These are phyloP conservation scores for Eupeodes corollae DNA, from an alignment of 1,140 invertebrate species.

Conservation along the genomic window DNA sequence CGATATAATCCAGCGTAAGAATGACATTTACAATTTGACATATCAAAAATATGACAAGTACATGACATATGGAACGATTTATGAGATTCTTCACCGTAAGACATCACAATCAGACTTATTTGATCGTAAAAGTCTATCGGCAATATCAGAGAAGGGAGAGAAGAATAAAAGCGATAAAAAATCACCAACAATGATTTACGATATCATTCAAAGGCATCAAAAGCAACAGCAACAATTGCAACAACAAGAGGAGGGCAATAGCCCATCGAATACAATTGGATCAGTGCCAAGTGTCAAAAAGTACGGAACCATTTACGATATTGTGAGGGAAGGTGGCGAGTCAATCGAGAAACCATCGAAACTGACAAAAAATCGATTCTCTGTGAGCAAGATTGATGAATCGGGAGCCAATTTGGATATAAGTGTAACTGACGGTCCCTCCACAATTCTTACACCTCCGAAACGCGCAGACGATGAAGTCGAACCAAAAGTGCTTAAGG, in stretches of 20 bases:
- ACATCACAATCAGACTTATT: conserved; percentile 15
- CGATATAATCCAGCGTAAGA: conserved; percentile 35
- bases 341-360: conserved; percentile 4
- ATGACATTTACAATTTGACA: conserved; percentile 31
- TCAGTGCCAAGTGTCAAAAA: conserved; percentile 13
- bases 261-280: conserved; percentile 1
- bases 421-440: neutral
- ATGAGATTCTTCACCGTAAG: conserved; percentile 34
- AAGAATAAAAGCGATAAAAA: conserved; percentile 6
- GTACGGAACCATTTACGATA: conserved; percentile 36
- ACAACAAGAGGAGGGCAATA: neutral
- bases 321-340: conserved; percentile 27
- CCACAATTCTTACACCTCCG: neutral
- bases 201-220: conserved; percentile 26
- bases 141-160: conserved; percentile 21
- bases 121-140: conserved; percentile 29
- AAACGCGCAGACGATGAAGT: neutral
- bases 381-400: conserved; percentile 32
- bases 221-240: conserved; percentile 11
- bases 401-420: neutral
- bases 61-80: conserved; percentile 37
- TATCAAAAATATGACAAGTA: conserved; percentile 36
- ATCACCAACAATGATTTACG: conserved; percentile 23
- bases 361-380: conserved; percentile 22
- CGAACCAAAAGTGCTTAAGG: conserved; percentile 6